phyloP scores from a whole-genome alignment of 1,140 invertebrate species.

The Scylla paramamosain region DNA sequence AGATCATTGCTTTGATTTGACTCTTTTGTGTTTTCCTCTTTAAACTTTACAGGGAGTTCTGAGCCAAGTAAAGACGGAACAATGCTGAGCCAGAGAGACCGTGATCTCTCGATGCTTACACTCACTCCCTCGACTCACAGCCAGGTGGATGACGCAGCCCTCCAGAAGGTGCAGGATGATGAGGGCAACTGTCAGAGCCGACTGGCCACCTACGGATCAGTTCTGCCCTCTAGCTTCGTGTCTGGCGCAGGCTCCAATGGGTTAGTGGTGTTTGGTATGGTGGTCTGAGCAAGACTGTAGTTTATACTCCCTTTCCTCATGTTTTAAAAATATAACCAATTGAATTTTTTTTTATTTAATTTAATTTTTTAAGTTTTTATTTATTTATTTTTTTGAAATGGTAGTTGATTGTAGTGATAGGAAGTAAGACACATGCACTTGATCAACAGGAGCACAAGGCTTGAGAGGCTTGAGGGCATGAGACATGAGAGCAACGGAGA shows the following conservation, averaged over 20 bases:
- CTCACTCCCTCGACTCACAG: slow-evolving; percentile 56
- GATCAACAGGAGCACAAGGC: neutral
- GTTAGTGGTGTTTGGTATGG: slow-evolving; percentile 26
- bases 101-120: slow-evolving; percentile 72
- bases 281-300: neutral
- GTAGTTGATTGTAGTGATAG: neutral
- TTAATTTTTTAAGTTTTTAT: neutral
- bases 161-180: slow-evolving; percentile 51
- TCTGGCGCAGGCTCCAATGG: slow-evolving; percentile 31
- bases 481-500: slow-evolving; percentile 41
- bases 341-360: neutral
- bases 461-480: neutral
- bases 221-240: slow-evolving; percentile 36
- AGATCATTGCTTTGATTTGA: no score
- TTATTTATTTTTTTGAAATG: neutral
- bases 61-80: slow-evolving; percentile 60
- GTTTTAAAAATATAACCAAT: neutral
- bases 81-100: slow-evolving; percentile 68
- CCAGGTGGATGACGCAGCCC: neutral
- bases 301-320: neutral
- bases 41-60: neutral
- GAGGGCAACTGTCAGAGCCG: slow-evolving; percentile 61
- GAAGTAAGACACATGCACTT: no score
- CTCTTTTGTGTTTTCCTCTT: neutral
- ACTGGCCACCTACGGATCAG: slow-evolving; percentile 68